These are phyloP conservation scores for Gastrophysa polygoni DNA, from an alignment of 2,888 invertebrate genomes.

Conservation along the genomic window DNA sequence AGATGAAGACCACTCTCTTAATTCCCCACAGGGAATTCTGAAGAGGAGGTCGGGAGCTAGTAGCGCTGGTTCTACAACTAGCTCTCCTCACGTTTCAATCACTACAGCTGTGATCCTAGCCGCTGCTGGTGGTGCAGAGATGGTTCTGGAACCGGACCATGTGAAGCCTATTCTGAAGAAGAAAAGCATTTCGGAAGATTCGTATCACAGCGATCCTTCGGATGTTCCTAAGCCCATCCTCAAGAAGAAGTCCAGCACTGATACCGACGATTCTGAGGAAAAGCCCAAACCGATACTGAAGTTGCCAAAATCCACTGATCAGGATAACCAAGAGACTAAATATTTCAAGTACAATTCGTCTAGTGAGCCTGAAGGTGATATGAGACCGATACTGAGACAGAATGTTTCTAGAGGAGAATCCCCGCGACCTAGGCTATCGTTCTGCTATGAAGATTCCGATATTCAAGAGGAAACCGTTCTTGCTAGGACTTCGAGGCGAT, in stretches of 20 bases:
- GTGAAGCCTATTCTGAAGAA: conserved; percentile 84
- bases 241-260: conserved; percentile 83
- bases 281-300: conserved; percentile 80
- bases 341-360: conserved; percentile 48
- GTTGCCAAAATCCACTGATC: conserved; percentile 61
- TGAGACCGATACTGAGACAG: conserved; percentile 71
- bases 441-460: conserved; percentile 61
- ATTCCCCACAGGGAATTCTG: conserved; percentile 77
- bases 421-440: conserved; percentile 68
- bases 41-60: conserved; percentile 78
- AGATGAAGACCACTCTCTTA: conserved; percentile 66
- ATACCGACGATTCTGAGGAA: conserved; percentile 77
- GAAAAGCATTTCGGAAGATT: conserved; percentile 76
- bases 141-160: conserved; percentile 51
- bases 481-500: conserved; percentile 41
- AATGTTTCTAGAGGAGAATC: conserved; percentile 67
- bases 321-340: conserved; percentile 32
- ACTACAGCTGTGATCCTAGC: conserved; percentile 71
- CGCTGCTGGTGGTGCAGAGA: conserved; percentile 64
- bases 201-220: conserved; percentile 58
- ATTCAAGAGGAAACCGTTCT: conserved; percentile 45
- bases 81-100: conserved; percentile 72
- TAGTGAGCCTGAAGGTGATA: conserved; percentile 64
- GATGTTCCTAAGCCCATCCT: conserved; percentile 76
- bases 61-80: conserved; percentile 62